Evolutionary conservation across 2,113 vertebrate genomes (phyloP).

Genomic region (Tragelaphus strepsiceros): DNA sequence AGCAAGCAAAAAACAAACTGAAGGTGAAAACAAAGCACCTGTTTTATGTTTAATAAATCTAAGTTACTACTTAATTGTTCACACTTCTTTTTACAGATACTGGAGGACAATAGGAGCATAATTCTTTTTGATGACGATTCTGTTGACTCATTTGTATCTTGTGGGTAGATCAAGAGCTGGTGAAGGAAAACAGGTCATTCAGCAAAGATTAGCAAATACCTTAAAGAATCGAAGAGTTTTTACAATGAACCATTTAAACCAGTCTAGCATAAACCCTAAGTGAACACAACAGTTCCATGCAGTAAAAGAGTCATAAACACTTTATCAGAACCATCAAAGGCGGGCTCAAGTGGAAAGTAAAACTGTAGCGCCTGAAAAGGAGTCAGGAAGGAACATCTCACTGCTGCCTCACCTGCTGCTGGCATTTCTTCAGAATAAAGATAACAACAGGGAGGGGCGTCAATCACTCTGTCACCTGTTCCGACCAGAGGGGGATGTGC

Average conservation of each 20-base stretch:
- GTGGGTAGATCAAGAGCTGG: conserved; percentile 15
- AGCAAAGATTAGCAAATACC: background rate
- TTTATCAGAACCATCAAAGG: background rate
- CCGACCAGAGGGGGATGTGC: background rate
- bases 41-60: conserved; percentile 44
- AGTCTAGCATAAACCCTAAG: background rate
- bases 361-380: background rate
- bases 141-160: conserved; percentile 43
- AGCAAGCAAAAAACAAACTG: conserved; percentile 21
- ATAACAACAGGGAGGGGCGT: background rate
- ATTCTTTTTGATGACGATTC: background rate
- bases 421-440: background rate
- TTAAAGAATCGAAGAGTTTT: background rate
- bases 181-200: background rate
- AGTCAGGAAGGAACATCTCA: background rate
- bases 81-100: conserved; percentile 1
- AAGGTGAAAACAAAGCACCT: conserved; percentile 40
- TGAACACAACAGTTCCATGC: background rate
- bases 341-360: background rate
- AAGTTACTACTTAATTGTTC: conserved; percentile 12
- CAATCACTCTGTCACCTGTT: background rate
- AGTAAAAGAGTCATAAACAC: background rate
- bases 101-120: background rate
- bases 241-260: background rate
- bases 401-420: background rate